Evolutionary conservation across 2,113 vertebrate genomes (phyloP).

Genomic region (Philantomba maxwellii): DNA sequence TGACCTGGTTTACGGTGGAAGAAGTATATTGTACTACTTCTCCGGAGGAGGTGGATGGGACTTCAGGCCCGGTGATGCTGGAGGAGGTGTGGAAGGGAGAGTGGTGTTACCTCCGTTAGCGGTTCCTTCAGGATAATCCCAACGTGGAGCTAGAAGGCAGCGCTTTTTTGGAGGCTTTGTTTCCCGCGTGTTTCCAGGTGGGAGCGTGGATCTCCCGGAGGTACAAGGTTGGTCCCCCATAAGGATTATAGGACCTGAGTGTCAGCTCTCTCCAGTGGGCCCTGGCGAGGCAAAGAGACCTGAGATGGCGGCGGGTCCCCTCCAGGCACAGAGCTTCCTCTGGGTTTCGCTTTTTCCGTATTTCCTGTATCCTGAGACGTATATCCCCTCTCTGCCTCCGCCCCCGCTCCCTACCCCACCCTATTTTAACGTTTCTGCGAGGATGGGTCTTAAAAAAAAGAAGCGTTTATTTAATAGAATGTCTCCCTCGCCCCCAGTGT

Average conservation of each 20-base stretch:
- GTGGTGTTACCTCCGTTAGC: slow-evolving; percentile 36
- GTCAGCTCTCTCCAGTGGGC: slow-evolving; percentile 23
- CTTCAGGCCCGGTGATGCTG: slow-evolving; percentile 53
- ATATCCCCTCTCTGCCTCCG: slow-evolving; percentile 57
- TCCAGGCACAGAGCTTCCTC: slow-evolving; percentile 56
- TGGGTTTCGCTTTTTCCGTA: slow-evolving; percentile 59
- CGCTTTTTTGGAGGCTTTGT: slow-evolving; percentile 62
- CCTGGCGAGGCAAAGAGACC: slow-evolving; percentile 2
- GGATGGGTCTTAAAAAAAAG: background rate
- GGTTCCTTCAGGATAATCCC: slow-evolving; percentile 69
- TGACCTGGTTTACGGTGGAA: slow-evolving; percentile 52
- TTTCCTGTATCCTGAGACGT: slow-evolving; percentile 70
- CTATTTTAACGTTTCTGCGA: slow-evolving; percentile 30
- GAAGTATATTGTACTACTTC: slow-evolving; percentile 51
- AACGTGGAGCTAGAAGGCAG: slow-evolving; percentile 60
- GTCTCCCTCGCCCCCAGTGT: background rate
- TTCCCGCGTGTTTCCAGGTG: slow-evolving; percentile 53
- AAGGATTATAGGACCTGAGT: slow-evolving; percentile 22
- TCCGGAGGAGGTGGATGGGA: slow-evolving; percentile 56
- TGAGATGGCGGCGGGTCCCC: slow-evolving; percentile 63
- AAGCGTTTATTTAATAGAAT: background rate
- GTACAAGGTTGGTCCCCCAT: slow-evolving; percentile 67
- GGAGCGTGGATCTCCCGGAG: slow-evolving; percentile 63
- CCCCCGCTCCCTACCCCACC: background rate
- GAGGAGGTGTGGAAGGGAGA: slow-evolving; percentile 51